These are phyloP conservation scores for Orbicella faveolata DNA, from an alignment of 64 coral and sea anemone genomes.

Conservation along the genomic window DNA sequence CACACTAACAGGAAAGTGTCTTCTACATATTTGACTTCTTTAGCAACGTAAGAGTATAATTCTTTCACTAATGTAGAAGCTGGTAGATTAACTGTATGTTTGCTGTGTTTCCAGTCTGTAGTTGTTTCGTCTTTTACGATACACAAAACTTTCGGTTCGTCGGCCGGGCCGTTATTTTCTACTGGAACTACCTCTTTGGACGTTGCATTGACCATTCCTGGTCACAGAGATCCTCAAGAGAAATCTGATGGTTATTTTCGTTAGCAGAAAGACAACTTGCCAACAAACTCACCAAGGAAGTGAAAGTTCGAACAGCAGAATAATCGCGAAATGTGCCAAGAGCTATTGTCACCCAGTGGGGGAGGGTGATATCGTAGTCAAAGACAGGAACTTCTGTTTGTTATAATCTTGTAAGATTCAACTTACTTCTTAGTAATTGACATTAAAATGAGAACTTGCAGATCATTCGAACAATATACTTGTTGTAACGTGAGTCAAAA, in stretches of 20 bases:
- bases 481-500: neutral
- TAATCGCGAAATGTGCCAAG: neutral
- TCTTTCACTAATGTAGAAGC: conserved; percentile 46
- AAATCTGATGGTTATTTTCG: neutral
- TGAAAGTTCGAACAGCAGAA: neutral
- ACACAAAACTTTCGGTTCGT: conserved; percentile 54
- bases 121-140: conserved; percentile 67
- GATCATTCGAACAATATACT: neutral
- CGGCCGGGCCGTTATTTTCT: conserved; percentile 3
- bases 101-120: conserved; percentile 27
- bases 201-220: conserved; percentile 67
- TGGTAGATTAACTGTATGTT: conserved; percentile 56
- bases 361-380: neutral
- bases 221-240: conserved; percentile 19
- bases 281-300: neutral
- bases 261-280: conserved; percentile 7
- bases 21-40: conserved; percentile 42
- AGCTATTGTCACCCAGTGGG: neutral
- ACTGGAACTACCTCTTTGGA: conserved; percentile 51
- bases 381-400: neutral
- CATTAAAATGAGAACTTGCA: neutral
- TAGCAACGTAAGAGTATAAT: conserved; percentile 38
- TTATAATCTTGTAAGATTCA: neutral
- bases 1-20: conserved; percentile 65
- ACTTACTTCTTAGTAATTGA: neutral